These are phyloP conservation scores for Oasisia sp. DNA, from an alignment of 2,888 invertebrate genomes.

Conservation along the genomic window DNA sequence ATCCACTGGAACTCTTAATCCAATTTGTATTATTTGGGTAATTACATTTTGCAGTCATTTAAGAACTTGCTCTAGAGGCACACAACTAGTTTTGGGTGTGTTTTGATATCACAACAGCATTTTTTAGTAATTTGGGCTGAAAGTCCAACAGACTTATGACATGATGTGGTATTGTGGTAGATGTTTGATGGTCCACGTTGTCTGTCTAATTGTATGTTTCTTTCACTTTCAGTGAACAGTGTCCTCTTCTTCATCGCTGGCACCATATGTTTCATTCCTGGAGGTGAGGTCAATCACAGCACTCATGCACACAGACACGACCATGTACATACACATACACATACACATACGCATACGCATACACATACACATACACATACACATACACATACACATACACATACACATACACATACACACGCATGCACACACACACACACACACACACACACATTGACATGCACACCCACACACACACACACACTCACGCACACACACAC, in stretches of 20 bases:
- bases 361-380: not conserved
- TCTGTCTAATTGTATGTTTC: not conserved
- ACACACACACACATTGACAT: too few species aligned
- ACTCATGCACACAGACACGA: not conserved
- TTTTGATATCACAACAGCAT: too few species aligned
- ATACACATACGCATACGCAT: not conserved
- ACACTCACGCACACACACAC: too few species aligned
- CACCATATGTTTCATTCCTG: constrained; percentile 23
- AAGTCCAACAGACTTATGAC: not conserved
- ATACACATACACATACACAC: too few species aligned
- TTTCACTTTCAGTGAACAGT: constrained; percentile 11
- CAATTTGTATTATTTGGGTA: too few species aligned
- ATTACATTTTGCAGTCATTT: too few species aligned
- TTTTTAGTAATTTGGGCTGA: too few species aligned
- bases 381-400: not conserved
- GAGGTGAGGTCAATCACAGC: not conserved
- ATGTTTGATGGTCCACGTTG: not conserved
- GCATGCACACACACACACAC: too few species aligned
- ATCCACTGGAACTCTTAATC: too few species aligned
- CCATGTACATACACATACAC: not conserved
- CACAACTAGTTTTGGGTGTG: too few species aligned
- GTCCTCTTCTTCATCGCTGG: constrained; percentile 20
- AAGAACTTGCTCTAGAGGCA: too few species aligned
- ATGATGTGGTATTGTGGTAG: not conserved
- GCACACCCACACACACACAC: too few species aligned